phyloP scores from a whole-genome alignment of 1,140 invertebrate species.

The Atta colombica region DNA sequence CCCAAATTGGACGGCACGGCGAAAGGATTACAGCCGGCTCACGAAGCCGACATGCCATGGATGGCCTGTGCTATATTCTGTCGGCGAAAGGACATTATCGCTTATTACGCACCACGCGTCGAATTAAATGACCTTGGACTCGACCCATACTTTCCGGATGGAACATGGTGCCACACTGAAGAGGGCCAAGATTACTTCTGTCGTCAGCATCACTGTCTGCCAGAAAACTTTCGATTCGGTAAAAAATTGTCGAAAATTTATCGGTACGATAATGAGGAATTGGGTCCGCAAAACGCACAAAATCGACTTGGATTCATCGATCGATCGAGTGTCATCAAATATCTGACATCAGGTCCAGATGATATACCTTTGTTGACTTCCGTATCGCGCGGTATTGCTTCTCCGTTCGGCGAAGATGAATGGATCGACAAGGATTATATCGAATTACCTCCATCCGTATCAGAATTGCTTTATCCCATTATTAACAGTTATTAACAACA shows the following conservation, averaged over 20 bases:
- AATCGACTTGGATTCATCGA: slow-evolving; percentile 78
- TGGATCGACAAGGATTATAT: slow-evolving; percentile 88
- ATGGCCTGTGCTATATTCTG: slow-evolving; percentile 93
- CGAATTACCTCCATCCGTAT: slow-evolving; percentile 82
- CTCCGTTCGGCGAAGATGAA: slow-evolving; percentile 83
- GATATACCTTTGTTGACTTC: slow-evolving; percentile 88
- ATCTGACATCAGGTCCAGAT: slow-evolving; percentile 88
- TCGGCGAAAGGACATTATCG: slow-evolving; percentile 88
- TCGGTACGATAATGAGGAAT: slow-evolving; percentile 84
- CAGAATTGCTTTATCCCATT: background rate
- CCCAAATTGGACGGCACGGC: slow-evolving; percentile 88
- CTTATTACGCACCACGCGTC: slow-evolving; percentile 91
- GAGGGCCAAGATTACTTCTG: slow-evolving; percentile 90
- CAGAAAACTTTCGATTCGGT: slow-evolving; percentile 86
- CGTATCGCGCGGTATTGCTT: slow-evolving; percentile 82
- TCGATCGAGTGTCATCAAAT: slow-evolving; percentile 85
- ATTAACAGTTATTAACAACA: background rate
- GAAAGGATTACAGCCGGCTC: slow-evolving; percentile 90
- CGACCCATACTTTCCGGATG: slow-evolving; percentile 93
- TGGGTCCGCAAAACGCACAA: slow-evolving; percentile 88
- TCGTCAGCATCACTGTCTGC: slow-evolving; percentile 91
- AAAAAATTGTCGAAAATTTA: slow-evolving; percentile 67
- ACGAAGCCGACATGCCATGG: slow-evolving; percentile 90
- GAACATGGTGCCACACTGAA: slow-evolving; percentile 92
- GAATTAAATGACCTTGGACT: slow-evolving; percentile 91